phyloP scores from a whole-genome alignment of 1,140 invertebrate species.

The Drosophila tristis region DNA sequence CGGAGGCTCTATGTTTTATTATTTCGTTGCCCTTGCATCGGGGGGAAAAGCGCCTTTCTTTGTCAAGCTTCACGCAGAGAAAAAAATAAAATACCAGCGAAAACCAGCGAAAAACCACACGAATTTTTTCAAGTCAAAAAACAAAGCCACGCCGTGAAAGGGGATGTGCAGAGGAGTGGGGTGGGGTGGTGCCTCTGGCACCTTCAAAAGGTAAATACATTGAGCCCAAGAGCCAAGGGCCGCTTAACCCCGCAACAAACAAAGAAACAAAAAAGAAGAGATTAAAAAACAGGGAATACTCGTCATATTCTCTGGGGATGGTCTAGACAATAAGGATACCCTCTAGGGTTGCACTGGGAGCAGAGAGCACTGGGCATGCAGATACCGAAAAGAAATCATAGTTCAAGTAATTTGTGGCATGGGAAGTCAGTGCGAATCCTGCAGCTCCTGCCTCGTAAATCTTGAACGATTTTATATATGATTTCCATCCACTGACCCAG shows the following conservation, averaged over 20 bases:
- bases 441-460: too few species aligned
- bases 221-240: conserved; percentile 70
- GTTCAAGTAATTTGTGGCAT: too few species aligned
- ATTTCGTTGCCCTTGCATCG: conserved; percentile 61
- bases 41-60: conserved; percentile 14
- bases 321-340: not conserved
- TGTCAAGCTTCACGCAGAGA: conserved; percentile 11
- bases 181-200: not conserved
- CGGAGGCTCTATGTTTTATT: conserved; percentile 39
- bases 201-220: conserved; percentile 65
- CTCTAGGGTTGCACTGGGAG: not conserved
- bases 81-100: conserved; percentile 10
- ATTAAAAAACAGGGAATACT: conserved; percentile 3
- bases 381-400: too few species aligned
- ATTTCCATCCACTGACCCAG: too few species aligned
- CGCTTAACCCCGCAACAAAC: conserved; percentile 58
- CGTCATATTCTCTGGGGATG: not conserved
- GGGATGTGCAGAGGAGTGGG: too few species aligned
- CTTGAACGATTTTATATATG: too few species aligned
- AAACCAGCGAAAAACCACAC: conserved; percentile 15
- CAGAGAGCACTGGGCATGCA: too few species aligned
- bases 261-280: conserved; percentile 37
- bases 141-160: conserved; percentile 12
- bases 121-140: conserved; percentile 17
- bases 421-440: too few species aligned